These are phyloP conservation scores for Takifugu ocellatus DNA, from an alignment of 2,797 vertebrate species.

Conservation along the genomic window DNA sequence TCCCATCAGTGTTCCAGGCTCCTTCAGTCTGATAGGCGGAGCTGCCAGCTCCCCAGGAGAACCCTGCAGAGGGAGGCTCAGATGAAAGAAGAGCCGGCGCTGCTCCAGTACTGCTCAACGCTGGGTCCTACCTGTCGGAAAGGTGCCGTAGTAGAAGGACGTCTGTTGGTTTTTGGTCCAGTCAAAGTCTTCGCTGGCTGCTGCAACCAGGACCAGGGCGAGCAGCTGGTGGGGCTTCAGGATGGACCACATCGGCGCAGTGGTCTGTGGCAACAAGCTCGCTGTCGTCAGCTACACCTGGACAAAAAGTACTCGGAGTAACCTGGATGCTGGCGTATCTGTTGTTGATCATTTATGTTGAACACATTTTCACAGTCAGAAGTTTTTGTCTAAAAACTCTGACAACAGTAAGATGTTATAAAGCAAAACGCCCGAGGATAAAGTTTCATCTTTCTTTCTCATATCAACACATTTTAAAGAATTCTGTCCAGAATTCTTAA, in stretches of 20 bases:
- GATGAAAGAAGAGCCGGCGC: not conserved
- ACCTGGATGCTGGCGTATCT: not conserved
- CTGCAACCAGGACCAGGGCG: conserved; percentile 49
- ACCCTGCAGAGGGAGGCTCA: conserved; percentile 66
- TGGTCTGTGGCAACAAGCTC: conserved; percentile 24
- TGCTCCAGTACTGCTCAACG: not conserved
- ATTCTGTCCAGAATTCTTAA: too few species aligned
- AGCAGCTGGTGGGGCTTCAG: conserved; percentile 60
- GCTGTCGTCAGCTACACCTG: conserved; percentile 46
- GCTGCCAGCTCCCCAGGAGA: conserved; percentile 88
- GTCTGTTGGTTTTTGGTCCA: conserved; percentile 81
- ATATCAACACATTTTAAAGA: too few species aligned
- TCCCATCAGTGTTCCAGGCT: conserved; percentile 89
- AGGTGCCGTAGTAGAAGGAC: conserved; percentile 87
- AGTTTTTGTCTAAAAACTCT: too few species aligned
- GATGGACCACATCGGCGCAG: conserved; percentile 47
- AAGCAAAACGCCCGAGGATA: too few species aligned
- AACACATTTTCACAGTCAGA: too few species aligned
- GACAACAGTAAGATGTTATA: too few species aligned
- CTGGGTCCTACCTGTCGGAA: conserved; percentile 80
- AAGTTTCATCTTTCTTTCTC: too few species aligned
- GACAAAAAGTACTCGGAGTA: not conserved
- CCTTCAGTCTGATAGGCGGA: conserved; percentile 93
- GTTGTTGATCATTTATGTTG: too few species aligned
- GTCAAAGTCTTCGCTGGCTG: conserved; percentile 69